Percentiles rank a stretch among this genome's conserved stretches.
These are phyloP conservation scores for Drosophila hydei DNA, from an alignment of 1,140 invertebrate species.

Conservation along the genomic window DNA sequence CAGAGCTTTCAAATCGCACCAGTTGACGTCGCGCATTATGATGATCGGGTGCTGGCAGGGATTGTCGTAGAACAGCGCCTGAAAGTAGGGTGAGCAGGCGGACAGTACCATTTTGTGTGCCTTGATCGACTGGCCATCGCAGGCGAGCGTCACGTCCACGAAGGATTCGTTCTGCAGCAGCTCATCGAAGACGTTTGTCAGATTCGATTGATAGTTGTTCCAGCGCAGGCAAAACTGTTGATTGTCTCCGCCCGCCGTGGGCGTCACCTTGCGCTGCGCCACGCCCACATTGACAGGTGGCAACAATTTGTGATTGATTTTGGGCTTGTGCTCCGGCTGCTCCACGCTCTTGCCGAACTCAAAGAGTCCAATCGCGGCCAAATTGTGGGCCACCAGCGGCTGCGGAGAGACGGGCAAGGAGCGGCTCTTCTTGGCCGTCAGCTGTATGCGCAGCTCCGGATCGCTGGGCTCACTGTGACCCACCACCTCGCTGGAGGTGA, in stretches of 20 bases:
- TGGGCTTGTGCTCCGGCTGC: constrained; percentile 20
- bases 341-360: constrained; percentile 49
- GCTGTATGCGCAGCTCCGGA: constrained; percentile 63
- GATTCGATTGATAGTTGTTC: constrained; percentile 97
- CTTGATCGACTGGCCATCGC: constrained; percentile 95
- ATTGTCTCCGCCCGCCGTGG: constrained; percentile 46
- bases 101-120: constrained; percentile 97
- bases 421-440: constrained; percentile 68
- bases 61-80: constrained; percentile 95
- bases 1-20: constrained; percentile 93
- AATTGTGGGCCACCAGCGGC: constrained; percentile 58
- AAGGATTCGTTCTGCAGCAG: constrained; percentile 95
- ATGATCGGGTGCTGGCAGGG: constrained; percentile 96
- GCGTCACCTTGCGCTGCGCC: constrained; percentile 41
- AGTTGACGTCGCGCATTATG: constrained; percentile 95
- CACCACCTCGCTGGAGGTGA: constrained; percentile 79
- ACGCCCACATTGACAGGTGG: not conserved
- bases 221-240: constrained; percentile 93
- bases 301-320: constrained; percentile 21
- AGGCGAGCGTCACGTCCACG: constrained; percentile 95
- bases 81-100: constrained; percentile 96
- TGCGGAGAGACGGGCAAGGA: constrained; percentile 78
- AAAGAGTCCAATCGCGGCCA: constrained; percentile 59
- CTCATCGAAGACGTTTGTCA: constrained; percentile 96
- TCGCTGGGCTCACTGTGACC: constrained; percentile 61